phyloP scores from a whole-genome alignment of 2,113 vertebrate species.

The Octodon degus region DNA sequence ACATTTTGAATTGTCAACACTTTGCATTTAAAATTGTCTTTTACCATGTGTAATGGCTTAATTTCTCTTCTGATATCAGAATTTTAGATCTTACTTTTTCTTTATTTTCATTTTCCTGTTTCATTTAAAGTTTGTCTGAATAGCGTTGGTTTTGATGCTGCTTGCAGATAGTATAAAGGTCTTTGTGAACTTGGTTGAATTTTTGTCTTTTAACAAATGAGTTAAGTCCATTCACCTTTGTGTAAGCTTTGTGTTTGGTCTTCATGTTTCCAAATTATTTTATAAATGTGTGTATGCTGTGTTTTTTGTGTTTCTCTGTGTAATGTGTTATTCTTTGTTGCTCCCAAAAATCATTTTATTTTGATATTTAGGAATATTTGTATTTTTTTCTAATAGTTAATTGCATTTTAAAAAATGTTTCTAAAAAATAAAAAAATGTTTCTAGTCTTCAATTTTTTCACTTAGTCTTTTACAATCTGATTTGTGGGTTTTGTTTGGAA shows the following conservation, averaged over 20 bases:
- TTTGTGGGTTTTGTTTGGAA: no score
- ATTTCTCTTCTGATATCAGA: not conserved
- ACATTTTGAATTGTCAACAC: not conserved
- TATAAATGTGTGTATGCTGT: not conserved
- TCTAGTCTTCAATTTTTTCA: not conserved
- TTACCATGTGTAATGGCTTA: not conserved
- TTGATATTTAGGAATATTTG: not conserved
- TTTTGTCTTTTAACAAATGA: not conserved
- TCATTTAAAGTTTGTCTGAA: not conserved
- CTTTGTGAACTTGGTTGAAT: not conserved
- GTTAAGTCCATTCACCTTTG: not conserved
- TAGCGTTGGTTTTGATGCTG: not conserved
- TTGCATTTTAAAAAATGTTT: not conserved
- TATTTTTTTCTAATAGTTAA: not conserved
- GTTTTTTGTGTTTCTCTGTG: not conserved
- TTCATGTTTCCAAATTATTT: conserved; percentile 25
- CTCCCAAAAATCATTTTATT: not conserved
- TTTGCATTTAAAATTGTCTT: conserved; percentile 2
- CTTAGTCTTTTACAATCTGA: conserved; percentile 22
- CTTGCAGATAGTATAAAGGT: not conserved
- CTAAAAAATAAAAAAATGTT: not conserved
- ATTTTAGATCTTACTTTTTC: not conserved
- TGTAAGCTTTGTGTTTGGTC: not conserved
- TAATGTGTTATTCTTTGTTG: not conserved
- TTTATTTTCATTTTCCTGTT: not conserved